Base-by-base conservation (phyloP, 2,888 invertebrate species). In the Seira sanloemensis region DNA sequence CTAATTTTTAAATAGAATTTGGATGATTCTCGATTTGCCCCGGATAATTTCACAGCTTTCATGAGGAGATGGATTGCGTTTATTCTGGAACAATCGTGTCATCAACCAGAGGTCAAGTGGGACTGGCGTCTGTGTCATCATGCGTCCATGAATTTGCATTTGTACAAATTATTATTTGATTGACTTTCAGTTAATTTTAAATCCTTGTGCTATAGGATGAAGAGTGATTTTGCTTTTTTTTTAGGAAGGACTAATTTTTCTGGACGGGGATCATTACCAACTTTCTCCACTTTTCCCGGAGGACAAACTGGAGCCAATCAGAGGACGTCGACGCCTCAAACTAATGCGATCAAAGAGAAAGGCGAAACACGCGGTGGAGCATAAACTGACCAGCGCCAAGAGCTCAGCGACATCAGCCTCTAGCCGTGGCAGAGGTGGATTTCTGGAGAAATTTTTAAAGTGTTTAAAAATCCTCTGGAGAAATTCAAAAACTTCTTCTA, bases 51-150 rank as follows among this genome's bases (percentile, higher is more conserved):
- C n/a, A n/a, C n/a, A n/a, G n/a, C n/a, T n/a, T n/a, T n/a, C n/a
- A n/a, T n/a, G n/a, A n/a, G 37, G 37, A 37, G 12, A 12, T 37
- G 12, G 37, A 37, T 12, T 37, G 37, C 12, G 12, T 37, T 9
- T 37, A 37, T 37, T 37, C 37, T 37, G 37, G 37, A 37, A 37
- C 7, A 12, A 37, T 37, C 37, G 7, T 37, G 37, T 37, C 37
- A 9, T 37, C 37, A 12, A 37, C 12, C 2, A 58, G 37, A n/a
- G 24, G 67, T 16, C 9, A 27, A 5, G 76, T 19, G 2, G 82
- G 82, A 46, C 50, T 71, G 26, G 77, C 58, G 16, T 76, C 82
- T 0, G 12, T 82, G 5, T 82, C 82, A 2, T 76, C 82, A 0
- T 82, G 82, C 16, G 50, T 54, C 24, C 66, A 82, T 24, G 66